phyloP scores from a whole-genome alignment of 1,140 invertebrate species.

The Diorhabda elongata region DNA sequence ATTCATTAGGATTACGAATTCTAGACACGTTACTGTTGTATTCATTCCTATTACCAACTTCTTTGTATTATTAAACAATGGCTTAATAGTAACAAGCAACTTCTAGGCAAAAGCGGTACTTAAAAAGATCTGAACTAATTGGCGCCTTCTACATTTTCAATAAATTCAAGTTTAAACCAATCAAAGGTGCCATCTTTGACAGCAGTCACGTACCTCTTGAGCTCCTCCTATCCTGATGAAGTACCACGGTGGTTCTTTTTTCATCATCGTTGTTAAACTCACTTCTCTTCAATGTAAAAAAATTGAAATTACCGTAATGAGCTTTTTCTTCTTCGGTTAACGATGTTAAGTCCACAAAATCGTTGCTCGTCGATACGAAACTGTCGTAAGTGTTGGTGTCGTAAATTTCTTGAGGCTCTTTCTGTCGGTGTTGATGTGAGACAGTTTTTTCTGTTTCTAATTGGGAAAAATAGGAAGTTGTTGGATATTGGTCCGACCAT shows the following conservation, averaged over 20 bases:
- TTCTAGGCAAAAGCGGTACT: no score
- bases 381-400: slow-evolving; percentile 19
- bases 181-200: neutral
- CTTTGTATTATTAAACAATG: no score
- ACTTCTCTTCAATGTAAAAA: slow-evolving; percentile 18
- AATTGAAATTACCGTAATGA: slow-evolving; percentile 22
- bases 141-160: neutral
- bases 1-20: no score
- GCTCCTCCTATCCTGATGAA: slow-evolving; percentile 17
- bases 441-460: slow-evolving; percentile 6
- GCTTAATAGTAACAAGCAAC: no score
- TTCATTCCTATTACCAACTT: no score
- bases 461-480: slow-evolving; percentile 4
- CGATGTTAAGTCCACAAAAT: slow-evolving; percentile 17
- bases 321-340: slow-evolving; percentile 20
- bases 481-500: neutral
- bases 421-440: slow-evolving; percentile 2
- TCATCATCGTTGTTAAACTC: slow-evolving; percentile 5
- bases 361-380: slow-evolving; percentile 14
- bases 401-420: slow-evolving; percentile 8
- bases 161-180: neutral
- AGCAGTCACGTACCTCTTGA: slow-evolving; percentile 10
- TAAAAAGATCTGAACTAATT: neutral
- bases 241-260: slow-evolving; percentile 9
- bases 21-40: no score